Evolutionary conservation across 2,797 vertebrate genomes (phyloP), one percentile per base, ranked within the genome.

Genomic region (Pseudomugil tenellus): DNA sequence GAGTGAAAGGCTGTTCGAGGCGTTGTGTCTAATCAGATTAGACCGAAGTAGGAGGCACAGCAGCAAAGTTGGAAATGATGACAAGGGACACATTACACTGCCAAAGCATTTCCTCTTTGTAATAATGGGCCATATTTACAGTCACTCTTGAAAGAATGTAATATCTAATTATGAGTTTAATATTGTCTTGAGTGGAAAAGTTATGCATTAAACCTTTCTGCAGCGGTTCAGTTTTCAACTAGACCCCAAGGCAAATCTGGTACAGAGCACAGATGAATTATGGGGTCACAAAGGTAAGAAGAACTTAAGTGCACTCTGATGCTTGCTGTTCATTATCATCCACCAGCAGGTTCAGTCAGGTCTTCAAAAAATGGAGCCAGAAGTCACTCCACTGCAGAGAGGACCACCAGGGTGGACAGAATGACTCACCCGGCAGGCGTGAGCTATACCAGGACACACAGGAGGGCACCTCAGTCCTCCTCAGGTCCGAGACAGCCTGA

Each of bases 391-490:
- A 51, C 76, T 19, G 66, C 72, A 2, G 62, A 58, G 28, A 72
- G 93, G 87, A 72, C 82, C 83, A 76, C 84, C 92, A 91, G 92
- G 54, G 87, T 94, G 76, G 90, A 94, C 71, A 63, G 91, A 49
- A 94, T 87, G 0, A 31, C 89, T 63, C 93, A 72, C n/a, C 74
- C 93, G 31, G 80, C 90, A 0, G 89, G 90, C 0, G 77, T 89
- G 63, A 93, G 76, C 11, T 81, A 83, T 14, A 72, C 92, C 29
- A 67, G 84, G 2, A 85, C 92, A 46, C 93, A 94, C 17, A 94
- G 94, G 86, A 96, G 93, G 75, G 86, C 95, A 0, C 94, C 95
- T 21, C 96, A 96, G 78, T 94, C 93, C 2, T 94, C 94, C 32
- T 95, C 95, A 1, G 95, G 96, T 64, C 91, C 94, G 64, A 94